Evolutionary conservation across 2,888 invertebrate genomes (phyloP).

Genomic region (Sturmia bella): DNA sequence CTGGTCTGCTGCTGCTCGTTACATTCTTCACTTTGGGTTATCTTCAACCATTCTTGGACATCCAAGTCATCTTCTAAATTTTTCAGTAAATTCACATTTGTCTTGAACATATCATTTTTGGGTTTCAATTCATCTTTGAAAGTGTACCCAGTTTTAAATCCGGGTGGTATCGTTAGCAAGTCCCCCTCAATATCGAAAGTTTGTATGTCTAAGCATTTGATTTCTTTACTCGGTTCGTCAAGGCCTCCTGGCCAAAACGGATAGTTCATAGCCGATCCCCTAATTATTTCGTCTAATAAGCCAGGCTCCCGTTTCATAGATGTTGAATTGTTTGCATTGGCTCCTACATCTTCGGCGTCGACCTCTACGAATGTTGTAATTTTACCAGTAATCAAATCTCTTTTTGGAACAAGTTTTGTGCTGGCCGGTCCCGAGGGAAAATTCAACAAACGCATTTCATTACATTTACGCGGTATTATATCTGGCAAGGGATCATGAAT

Average conservation of each 20-base stretch:
- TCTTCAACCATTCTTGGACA: conserved; percentile 79
- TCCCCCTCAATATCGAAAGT: conserved; percentile 81
- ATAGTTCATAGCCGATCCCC: conserved; percentile 90
- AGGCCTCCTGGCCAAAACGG: conserved; percentile 95
- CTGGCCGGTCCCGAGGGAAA: conserved; percentile 76
- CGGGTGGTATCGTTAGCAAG: conserved; percentile 85
- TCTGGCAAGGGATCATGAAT: conserved; percentile 80
- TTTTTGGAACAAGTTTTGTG: conserved; percentile 80
- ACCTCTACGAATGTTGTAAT: conserved; percentile 87
- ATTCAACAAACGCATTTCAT: conserved; percentile 76
- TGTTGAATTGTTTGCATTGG: conserved; percentile 88
- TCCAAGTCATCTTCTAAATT: conserved; percentile 79
- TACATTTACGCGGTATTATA: conserved; percentile 76
- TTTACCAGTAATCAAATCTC: conserved; percentile 90
- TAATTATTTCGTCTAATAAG: conserved; percentile 85
- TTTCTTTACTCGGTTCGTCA: conserved; percentile 83
- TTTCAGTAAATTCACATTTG: conserved; percentile 76
- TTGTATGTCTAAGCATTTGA: conserved; percentile 80
- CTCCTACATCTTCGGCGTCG: conserved; percentile 84
- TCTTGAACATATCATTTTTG: conserved; percentile 71
- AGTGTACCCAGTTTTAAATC: conserved; percentile 84
- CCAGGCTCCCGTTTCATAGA: conserved; percentile 91
- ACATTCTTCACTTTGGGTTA: conserved; percentile 71
- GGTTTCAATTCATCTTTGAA: conserved; percentile 79
- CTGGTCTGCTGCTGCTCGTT: conserved; percentile 17